A percentile compares a stretch with the other conserved stretches of the same genome.
phyloP scores from a whole-genome alignment of 2,888 invertebrate species.

The Eupithecia tripunctaria region DNA sequence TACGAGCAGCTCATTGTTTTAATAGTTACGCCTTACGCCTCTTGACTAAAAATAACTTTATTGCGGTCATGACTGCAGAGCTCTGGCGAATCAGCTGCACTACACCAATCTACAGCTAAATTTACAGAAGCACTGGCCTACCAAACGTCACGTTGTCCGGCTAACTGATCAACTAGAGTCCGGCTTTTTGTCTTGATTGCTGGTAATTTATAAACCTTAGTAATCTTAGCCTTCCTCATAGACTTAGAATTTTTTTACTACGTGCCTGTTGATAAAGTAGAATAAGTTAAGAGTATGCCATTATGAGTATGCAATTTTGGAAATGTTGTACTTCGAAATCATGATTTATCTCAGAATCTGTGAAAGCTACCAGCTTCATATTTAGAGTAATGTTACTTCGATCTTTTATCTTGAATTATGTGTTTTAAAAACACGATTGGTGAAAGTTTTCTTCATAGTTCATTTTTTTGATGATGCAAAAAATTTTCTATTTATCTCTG shows the following conservation, averaged over 20 bases:
- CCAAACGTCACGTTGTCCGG: slow-evolving; percentile 14
- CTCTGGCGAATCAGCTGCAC: slow-evolving; percentile 63
- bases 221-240: not conserved
- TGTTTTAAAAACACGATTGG: no score
- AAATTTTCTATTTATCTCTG: no score
- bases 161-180: slow-evolving; percentile 7
- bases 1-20: slow-evolving; percentile 22
- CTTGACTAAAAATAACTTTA: slow-evolving; percentile 63
- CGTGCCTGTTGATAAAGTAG: not conserved
- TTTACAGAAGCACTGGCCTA: slow-evolving; percentile 58
- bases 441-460: no score
- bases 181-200: not conserved
- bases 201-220: not conserved
- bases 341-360: no score
- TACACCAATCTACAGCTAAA: slow-evolving; percentile 72
- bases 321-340: no score
- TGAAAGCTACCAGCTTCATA: no score
- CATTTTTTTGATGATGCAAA: no score
- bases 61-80: slow-evolving; percentile 67
- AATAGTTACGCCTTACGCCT: slow-evolving; percentile 19
- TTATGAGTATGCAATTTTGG: no score
- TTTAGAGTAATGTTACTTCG: no score
- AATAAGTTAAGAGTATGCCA: not conserved
- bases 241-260: no score
- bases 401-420: no score